Conservation (phyloP, 2,888 invertebrate genomes). For the Synergus umbraculus region DNA sequence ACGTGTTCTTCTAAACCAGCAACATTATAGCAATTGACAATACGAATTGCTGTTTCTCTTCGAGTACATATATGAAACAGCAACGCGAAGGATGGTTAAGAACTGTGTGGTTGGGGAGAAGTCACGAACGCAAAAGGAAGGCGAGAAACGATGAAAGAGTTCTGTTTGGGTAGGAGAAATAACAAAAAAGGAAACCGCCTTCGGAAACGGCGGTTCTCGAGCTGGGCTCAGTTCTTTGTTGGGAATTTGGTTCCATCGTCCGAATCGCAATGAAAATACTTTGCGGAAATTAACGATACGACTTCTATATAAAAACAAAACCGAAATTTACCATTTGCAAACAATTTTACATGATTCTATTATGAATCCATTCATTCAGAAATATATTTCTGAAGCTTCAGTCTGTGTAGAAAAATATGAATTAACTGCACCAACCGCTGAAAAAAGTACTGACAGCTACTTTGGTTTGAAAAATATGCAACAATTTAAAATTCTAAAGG, state of each 20-base stretch:
- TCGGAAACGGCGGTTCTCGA: conserved; percentile 56
- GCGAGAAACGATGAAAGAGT: conserved; percentile 58
- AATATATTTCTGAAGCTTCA: too few relatives aligned
- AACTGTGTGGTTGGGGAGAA: conserved; percentile 44
- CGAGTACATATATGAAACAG: conserved; percentile 21
- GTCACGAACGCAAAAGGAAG: conserved; percentile 61
- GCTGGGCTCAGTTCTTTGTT: conserved; percentile 59
- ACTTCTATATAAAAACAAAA: background rate
- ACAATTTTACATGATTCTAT: too few relatives aligned
- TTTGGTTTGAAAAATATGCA: too few relatives aligned
- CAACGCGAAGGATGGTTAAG: conserved; percentile 9
- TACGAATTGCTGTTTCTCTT: background rate
- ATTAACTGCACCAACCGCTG: too few relatives aligned
- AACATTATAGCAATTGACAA: background rate
- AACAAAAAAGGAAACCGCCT: conserved; percentile 57
- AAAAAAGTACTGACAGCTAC: too few relatives aligned
- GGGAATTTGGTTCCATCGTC: conserved; percentile 48
- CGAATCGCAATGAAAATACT: conserved; percentile 52
- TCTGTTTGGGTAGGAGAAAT: conserved; percentile 61
- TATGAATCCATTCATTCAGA: too few relatives aligned
- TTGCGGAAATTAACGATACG: conserved; percentile 46
- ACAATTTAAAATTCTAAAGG: too few relatives aligned
- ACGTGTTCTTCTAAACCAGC: background rate
- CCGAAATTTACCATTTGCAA: background rate
- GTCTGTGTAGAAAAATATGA: too few relatives aligned